Evolutionary conservation across 2,113 vertebrate species (phyloP), one percentile per base, ranked within the genome.

Genomic region (Marcusenius ussheri): DNA sequence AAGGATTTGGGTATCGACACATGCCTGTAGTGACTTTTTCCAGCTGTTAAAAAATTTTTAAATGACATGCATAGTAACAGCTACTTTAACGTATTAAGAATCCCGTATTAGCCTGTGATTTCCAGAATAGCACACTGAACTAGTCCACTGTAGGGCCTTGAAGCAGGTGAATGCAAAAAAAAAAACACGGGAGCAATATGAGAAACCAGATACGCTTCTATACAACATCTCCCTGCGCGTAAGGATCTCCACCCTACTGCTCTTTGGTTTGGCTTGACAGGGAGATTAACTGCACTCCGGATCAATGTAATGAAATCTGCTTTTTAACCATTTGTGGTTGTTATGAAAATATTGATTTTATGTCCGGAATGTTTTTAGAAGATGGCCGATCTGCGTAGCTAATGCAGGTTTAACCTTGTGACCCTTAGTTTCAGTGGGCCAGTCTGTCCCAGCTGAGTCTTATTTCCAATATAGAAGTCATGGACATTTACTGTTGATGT

Each of bases 281-380:
- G 39, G 83, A 84, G 19, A 47, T 84, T 47, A 46, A 84, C 83
- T 84, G 8, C 83, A 24, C 45, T 84, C 83, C 6, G 45, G 45
- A 21, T 46, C 45, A 84, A 46, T 84, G 24, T 24, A 47, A 84
- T 84, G 45, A 47, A 84, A n/a, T 47, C 83, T 46, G 42, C 8
- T 84, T 84, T n/a, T 47, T 46, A 84, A 84, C 83, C 42, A 24
- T 47, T 24, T 84, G 80, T 84, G 80, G 19, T 84, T 47, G 24
- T 84, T 84, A 84, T n/a, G 83, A 84, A 45, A 45, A 47, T 84
- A 45, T 46, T n/a, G 45, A 84, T 84, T 45, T 47, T 47, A 47
- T n/a, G 45, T 84, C 83, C 45, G 19, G 83, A 84, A 84, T 84
- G 83, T 84, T 84, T 84, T 47, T 45, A n/a, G 45, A 84, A 45